Evolutionary conservation across 2,797 vertebrate species (phyloP).

Genomic region (Rachycentron canadum): DNA sequence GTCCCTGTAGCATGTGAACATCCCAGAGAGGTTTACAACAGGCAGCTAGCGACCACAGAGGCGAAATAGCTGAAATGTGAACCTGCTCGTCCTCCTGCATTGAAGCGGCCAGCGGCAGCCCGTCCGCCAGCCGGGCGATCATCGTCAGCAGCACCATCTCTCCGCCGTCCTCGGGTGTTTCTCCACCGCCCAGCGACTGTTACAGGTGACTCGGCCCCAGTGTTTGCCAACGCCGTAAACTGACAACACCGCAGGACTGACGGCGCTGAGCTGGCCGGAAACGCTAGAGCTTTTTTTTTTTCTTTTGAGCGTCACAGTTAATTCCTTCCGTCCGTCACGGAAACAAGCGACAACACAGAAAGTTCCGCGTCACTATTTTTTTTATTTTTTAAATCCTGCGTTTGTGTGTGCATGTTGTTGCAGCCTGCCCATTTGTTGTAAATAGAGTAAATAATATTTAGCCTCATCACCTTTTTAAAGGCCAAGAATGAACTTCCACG

Average conservation of each 20-base stretch:
- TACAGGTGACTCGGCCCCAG: conserved; percentile 19
- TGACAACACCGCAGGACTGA: conserved; percentile 80
- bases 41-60: conserved; percentile 3
- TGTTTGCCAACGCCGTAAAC: conserved; percentile 51
- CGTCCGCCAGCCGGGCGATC: conserved; percentile 97
- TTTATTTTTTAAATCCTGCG: too few relatives aligned
- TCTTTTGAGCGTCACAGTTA: conserved; percentile 50
- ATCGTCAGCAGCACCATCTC: conserved; percentile 96
- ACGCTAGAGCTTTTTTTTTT: conserved; percentile 55
- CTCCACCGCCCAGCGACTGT: conserved; percentile 10
- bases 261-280: conserved; percentile 90
- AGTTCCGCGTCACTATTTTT: conserved; percentile 49
- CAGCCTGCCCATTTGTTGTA: too few relatives aligned
- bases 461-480: too few relatives aligned
- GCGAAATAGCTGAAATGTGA: conserved; percentile 16
- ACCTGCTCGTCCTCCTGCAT: conserved; percentile 99
- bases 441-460: too few relatives aligned
- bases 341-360: not conserved
- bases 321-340: conserved; percentile 35
- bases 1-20: conserved; percentile 20
- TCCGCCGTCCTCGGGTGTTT: conserved; percentile 15
- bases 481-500: too few relatives aligned
- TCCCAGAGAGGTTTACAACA: not conserved
- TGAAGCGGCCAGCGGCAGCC: conserved; percentile 94
- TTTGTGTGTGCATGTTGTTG: too few relatives aligned